Conservation (phyloP, 2,113 vertebrate species). For the Erythrocercus mccallii region DNA sequence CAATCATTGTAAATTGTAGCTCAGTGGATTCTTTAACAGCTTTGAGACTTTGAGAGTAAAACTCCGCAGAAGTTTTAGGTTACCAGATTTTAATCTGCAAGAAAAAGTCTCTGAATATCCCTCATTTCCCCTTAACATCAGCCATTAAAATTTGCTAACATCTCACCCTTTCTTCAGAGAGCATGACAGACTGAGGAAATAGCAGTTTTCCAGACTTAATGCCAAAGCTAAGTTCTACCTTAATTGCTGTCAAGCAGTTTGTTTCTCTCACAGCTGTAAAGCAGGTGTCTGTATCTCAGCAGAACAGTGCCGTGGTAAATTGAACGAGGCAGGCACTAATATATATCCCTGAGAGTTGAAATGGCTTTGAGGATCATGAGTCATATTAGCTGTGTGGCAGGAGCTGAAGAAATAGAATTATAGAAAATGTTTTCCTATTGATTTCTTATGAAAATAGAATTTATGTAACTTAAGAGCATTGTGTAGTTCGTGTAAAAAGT, state of each 20-base stretch:
- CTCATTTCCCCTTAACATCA: background rate
- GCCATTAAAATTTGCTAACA: background rate
- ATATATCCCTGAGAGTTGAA: background rate
- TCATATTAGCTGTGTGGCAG: background rate
- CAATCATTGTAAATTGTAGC: background rate
- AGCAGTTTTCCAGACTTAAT: background rate
- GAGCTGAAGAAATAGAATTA: background rate
- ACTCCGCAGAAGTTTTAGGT: background rate
- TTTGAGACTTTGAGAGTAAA: background rate
- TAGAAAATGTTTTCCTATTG: background rate
- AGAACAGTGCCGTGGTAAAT: background rate
- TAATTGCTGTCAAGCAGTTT: background rate
- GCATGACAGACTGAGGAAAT: background rate
- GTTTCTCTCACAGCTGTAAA: background rate
- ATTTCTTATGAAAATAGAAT: background rate
- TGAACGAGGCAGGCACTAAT: background rate
- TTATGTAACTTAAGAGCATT: background rate
- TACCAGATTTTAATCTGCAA: background rate
- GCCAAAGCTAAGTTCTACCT: background rate
- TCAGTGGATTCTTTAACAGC: background rate
- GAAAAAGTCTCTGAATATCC: background rate
- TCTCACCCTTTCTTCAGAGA: background rate
- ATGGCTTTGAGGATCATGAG: background rate
- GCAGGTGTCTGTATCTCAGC: background rate
- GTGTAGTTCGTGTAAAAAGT: background rate